Evolutionary conservation across 2,888 invertebrate genomes (phyloP).

Genomic region (Chymomyza amoena): DNA sequence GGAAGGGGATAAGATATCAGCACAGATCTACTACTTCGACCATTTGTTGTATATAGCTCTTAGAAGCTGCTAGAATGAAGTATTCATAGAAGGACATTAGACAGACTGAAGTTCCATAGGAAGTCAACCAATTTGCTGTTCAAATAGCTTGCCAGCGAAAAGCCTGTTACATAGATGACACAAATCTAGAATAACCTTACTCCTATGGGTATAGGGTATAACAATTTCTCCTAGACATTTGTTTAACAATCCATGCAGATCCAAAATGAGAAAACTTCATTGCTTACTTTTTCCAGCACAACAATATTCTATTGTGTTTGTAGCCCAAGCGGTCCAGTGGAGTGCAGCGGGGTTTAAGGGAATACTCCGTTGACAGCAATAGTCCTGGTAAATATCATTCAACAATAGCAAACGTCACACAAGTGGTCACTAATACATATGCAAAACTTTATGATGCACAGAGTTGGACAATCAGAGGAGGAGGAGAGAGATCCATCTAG

Average conservation of each 20-base stretch:
- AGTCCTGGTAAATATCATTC: constrained; percentile 31
- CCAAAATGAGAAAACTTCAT: constrained; percentile 18
- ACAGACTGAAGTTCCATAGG: too few relatives aligned
- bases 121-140: too few relatives aligned
- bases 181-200: neutral
- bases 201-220: neutral
- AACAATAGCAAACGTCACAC: constrained; percentile 5
- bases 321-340: constrained; percentile 11
- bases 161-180: too few relatives aligned
- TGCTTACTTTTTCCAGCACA: constrained; percentile 16
- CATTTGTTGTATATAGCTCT: too few relatives aligned
- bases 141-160: too few relatives aligned
- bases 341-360: constrained; percentile 1
- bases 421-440: neutral
- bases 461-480: neutral
- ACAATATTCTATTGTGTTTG: constrained; percentile 38
- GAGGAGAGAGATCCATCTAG: neutral
- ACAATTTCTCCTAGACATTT: neutral
- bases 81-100: too few relatives aligned
- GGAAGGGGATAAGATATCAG: too few relatives aligned
- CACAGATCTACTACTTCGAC: too few relatives aligned
- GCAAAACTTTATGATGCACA: constrained; percentile 13
- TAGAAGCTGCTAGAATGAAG: too few relatives aligned
- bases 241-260: constrained; percentile 7
- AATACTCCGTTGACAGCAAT: neutral